These are phyloP conservation scores for Pimpla rufipes DNA, from an alignment of 2,888 invertebrate genomes.

Conservation along the genomic window DNA sequence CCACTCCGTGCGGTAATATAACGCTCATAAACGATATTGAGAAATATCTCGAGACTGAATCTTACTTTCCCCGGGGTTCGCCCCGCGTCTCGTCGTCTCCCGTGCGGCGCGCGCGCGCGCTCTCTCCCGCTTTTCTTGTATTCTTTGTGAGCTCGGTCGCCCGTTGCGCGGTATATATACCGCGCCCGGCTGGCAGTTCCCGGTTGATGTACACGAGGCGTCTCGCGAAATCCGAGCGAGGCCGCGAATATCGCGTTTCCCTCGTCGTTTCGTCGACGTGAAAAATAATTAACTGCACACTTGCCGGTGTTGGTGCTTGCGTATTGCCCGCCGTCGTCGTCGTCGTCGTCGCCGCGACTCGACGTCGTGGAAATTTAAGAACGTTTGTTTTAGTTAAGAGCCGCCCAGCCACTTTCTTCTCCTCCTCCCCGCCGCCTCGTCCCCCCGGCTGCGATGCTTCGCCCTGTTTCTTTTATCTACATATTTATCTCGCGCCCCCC, in stretches of 20 bases:
- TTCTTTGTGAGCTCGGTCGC: constrained; percentile 38
- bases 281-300: constrained; percentile 80
- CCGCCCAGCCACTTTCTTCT: constrained; percentile 54
- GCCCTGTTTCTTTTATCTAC: constrained; percentile 54
- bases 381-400: constrained; percentile 82
- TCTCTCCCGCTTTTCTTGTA: no score
- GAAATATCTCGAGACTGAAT: constrained; percentile 51
- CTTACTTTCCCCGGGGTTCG: constrained; percentile 17
- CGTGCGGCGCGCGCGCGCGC: no score
- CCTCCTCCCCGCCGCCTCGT: constrained; percentile 16
- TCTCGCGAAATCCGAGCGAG: constrained; percentile 71
- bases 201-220: no score
- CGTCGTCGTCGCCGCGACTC: constrained; percentile 51
- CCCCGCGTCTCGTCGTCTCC: constrained; percentile 10
- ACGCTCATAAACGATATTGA: constrained; percentile 60
- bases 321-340: constrained; percentile 19
- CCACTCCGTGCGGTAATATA: constrained; percentile 23
- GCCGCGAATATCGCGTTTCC: constrained; percentile 76
- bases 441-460: constrained; percentile 26
- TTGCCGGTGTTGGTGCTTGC: constrained; percentile 5
- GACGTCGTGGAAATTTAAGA: constrained; percentile 79
- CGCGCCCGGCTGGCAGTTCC: no score
- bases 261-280: constrained; percentile 70
- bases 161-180: no score
- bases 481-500: constrained; percentile 4